A percentile compares a stretch with the other conserved stretches of the same genome.
Conservation (phyloP, 2,888 invertebrate species). For the Drosophila rellima region DNA sequence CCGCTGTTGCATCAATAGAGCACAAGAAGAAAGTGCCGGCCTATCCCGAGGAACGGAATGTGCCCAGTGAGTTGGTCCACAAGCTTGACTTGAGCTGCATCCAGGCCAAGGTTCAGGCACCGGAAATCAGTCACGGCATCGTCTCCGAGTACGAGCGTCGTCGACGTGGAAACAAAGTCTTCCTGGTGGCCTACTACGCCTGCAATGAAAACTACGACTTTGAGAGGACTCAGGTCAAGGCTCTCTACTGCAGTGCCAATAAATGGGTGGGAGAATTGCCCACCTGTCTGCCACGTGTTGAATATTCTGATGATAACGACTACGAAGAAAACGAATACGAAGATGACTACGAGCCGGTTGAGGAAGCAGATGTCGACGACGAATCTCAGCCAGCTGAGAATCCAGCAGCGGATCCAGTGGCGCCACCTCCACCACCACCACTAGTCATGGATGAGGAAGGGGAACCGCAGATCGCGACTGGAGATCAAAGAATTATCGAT, state of each 20-base stretch:
- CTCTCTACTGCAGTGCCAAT: conserved; percentile 87
- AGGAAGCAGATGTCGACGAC: conserved; percentile 41
- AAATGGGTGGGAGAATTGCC: conserved; percentile 88
- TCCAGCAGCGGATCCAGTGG: conserved; percentile 25
- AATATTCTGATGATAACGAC: conserved; percentile 63
- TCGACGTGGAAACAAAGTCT: conserved; percentile 85
- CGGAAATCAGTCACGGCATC: conserved; percentile 83
- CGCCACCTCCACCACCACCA: conserved; percentile 62
- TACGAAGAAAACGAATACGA: conserved; percentile 67
- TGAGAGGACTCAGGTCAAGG: conserved; percentile 85
- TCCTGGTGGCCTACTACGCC: conserved; percentile 87
- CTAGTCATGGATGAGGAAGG: conserved; percentile 38
- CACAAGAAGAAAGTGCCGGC: conserved; percentile 73
- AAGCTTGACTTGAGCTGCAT: conserved; percentile 85
- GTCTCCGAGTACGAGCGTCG: conserved; percentile 84
- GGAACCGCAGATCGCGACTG: background rate
- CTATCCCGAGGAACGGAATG: conserved; percentile 80
- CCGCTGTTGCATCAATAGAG: conserved; percentile 26
- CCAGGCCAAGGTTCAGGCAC: conserved; percentile 83
- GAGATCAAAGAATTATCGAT: background rate
- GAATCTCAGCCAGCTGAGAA: conserved; percentile 8
- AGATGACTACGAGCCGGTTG: conserved; percentile 62
- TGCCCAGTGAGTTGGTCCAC: conserved; percentile 76
- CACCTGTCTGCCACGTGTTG: conserved; percentile 84
- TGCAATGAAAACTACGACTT: conserved; percentile 87